Evolutionary conservation across 2,888 invertebrate genomes (phyloP), one percentile per base, ranked within the genome.

Genomic region (Hemaris fuciformis): DNA sequence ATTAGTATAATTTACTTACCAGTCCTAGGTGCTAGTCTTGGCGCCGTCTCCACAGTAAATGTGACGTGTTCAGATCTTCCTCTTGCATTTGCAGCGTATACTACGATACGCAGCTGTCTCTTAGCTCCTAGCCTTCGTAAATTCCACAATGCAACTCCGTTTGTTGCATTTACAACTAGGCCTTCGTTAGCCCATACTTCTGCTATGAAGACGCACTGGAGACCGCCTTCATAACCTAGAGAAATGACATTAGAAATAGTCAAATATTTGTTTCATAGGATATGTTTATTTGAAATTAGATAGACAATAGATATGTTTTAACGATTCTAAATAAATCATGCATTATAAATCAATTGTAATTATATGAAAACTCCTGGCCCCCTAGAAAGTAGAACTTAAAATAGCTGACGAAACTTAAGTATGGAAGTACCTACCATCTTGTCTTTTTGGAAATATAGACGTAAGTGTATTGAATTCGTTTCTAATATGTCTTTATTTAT

Each of bases 51-150:
- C 1, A 90, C 89, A 8, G 84, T 84, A 42, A 89, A 83, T 0
- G 75, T 74, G 0, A 96, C 93, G 10, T 95, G 93, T 62, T 97
- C 97, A 62, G 97, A 97, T 72, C 95, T 94, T 20, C 98, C 98
- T 73, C 97, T 96, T 10, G 95, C 94, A 83, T 98, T 98, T 8
- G 95, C 95, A 0, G 98, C 96, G 81, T 97, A 98, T 34, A 98
- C 94, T 65, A 95, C 93, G 81, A 98, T 94, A 72, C 95, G 95
- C 64, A 98, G 94, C 57, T 95, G 94, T 68, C 95, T 95, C 43
- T 97, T 97, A 0, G 98, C 94, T 63, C 96, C 96, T 60, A 98
- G 91, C 57, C 95, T 95, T 71, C 95, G 94, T 0, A 97, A 95
- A 62, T 95, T 95, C 90, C 98, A 96, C 62, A 95, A 88, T 0